phyloP scores from a whole-genome alignment of 2,797 vertebrate species.

The Gambusia yucatana region DNA sequence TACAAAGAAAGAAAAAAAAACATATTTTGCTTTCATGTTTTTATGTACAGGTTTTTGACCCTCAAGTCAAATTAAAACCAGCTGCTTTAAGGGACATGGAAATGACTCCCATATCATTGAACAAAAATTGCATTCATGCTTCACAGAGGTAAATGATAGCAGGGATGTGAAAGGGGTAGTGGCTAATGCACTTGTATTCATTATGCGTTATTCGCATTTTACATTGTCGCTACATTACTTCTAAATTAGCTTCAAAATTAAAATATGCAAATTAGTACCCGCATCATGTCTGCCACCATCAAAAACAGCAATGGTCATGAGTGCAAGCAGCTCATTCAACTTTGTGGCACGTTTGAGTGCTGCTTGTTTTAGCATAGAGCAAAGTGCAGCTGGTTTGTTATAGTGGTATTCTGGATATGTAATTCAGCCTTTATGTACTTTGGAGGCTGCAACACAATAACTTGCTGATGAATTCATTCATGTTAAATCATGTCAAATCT shows the following conservation, averaged over 20 bases:
- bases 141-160: constrained; percentile 45
- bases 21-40: background rate
- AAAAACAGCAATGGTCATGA: constrained; percentile 34
- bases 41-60: background rate
- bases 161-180: constrained; percentile 40
- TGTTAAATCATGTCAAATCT: background rate
- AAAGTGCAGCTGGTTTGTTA: background rate
- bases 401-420: background rate
- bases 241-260: constrained; percentile 73
- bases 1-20: background rate
- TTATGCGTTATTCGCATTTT: constrained; percentile 65
- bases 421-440: background rate
- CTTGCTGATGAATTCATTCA: background rate
- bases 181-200: constrained; percentile 55
- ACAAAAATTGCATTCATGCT: constrained; percentile 35
- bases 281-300: constrained; percentile 59
- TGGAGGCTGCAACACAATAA: background rate
- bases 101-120: constrained; percentile 29
- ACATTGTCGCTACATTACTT: constrained; percentile 65
- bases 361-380: constrained; percentile 9
- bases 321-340: constrained; percentile 18
- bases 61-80: background rate
- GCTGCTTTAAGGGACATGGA: constrained; percentile 25
- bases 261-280: constrained; percentile 67
- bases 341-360: constrained; percentile 19